Evolutionary conservation across 2,113 vertebrate species (phyloP).

Genomic region (Lagenorhynchus albirostris): DNA sequence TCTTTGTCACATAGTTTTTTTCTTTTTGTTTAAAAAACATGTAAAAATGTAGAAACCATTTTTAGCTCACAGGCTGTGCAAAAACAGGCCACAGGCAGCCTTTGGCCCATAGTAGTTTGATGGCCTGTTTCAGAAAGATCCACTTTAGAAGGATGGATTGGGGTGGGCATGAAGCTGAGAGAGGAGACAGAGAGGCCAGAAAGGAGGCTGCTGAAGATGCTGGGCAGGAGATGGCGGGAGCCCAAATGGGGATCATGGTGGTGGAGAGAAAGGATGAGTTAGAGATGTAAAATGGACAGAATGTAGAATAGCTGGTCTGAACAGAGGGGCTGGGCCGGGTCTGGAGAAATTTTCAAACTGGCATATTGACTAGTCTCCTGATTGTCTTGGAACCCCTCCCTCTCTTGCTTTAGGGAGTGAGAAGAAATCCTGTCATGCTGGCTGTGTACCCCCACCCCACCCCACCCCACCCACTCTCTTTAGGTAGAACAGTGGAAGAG

Average conservation of each 20-base stretch:
- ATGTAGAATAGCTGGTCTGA: neutral
- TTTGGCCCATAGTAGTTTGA: neutral
- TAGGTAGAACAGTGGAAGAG: neutral
- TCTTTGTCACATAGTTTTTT: neutral
- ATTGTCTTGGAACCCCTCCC: neutral
- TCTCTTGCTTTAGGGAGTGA: neutral
- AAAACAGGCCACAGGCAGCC: neutral
- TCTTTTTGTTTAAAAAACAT: slow-evolving; percentile 42
- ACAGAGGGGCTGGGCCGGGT: neutral
- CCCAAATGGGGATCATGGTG: neutral
- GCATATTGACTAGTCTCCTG: neutral
- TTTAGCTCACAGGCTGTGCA: neutral
- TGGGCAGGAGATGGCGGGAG: neutral
- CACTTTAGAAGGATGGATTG: neutral
- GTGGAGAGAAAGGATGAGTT: neutral
- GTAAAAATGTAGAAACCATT: neutral
- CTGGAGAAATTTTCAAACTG: neutral
- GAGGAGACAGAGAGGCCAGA: neutral
- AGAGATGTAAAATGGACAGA: neutral
- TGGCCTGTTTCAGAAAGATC: neutral
- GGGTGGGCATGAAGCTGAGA: neutral
- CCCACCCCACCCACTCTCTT: neutral
- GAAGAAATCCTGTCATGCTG: neutral
- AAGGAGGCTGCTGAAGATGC: neutral
- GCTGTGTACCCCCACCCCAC: neutral